phyloP scores from a whole-genome alignment of 2,113 vertebrate genomes.

The Apodemus speciosus region DNA sequence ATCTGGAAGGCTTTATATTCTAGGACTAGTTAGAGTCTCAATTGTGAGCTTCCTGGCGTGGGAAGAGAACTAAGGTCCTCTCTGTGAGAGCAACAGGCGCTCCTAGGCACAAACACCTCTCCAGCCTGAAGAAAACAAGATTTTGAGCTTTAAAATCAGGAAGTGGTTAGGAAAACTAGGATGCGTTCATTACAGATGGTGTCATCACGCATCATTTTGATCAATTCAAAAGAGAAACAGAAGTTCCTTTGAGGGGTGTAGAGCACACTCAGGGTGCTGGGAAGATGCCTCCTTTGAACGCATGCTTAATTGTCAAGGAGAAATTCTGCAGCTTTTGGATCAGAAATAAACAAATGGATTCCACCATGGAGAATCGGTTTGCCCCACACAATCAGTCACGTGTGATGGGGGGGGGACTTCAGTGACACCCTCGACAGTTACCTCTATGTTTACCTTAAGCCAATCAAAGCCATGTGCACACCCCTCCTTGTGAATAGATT shows the following conservation, averaged over 20 bases:
- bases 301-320: neutral
- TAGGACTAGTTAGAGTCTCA: neutral
- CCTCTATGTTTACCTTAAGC: neutral
- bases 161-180: neutral
- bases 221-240: neutral
- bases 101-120: too few species aligned
- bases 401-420: neutral
- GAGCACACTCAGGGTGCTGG: neutral
- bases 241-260: neutral
- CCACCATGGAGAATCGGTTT: neutral
- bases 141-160: neutral
- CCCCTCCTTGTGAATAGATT: neutral
- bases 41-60: neutral
- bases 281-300: neutral
- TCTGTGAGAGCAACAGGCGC: neutral
- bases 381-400: neutral
- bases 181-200: neutral
- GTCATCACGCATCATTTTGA: neutral
- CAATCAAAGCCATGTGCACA: neutral
- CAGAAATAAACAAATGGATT: neutral
- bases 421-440: neutral
- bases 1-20: neutral
- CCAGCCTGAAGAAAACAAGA: neutral
- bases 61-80: neutral
- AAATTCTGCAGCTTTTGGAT: neutral